A percentile compares a stretch with the other conserved stretches of the same genome.
Conservation (phyloP, 2,888 invertebrate species). For the Rhagium mordax region DNA sequence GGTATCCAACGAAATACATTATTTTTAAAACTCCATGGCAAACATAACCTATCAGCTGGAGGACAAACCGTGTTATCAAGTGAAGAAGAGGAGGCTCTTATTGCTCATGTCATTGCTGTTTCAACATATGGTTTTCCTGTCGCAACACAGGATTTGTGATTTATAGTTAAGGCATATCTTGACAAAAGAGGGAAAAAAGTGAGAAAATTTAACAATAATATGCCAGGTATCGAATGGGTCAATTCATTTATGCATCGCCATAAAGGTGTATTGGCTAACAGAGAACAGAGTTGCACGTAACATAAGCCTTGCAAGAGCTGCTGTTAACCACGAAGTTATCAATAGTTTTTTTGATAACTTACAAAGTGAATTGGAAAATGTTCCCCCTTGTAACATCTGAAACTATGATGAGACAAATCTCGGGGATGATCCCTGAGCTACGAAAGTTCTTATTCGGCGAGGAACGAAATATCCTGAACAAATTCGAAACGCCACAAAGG, state of each 20-base stretch:
- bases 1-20: background rate
- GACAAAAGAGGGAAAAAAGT: constrained; percentile 34
- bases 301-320: background rate
- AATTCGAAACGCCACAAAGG: no score
- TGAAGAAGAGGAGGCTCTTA: no score
- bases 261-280: background rate
- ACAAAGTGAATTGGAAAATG: constrained; percentile 17
- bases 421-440: constrained; percentile 58
- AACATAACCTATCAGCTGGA: no score
- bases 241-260: constrained; percentile 5
- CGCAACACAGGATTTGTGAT: constrained; percentile 15
- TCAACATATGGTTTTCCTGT: constrained; percentile 30
- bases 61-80: no score
- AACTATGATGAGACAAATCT: constrained; percentile 53
- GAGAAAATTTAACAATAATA: constrained; percentile 21
- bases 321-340: constrained; percentile 18
- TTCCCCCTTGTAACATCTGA: constrained; percentile 37
- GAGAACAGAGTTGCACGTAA: constrained; percentile 28
- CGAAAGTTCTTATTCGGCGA: constrained; percentile 34
- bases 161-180: constrained; percentile 28
- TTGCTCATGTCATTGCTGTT: constrained; percentile 9
- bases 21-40: no score
- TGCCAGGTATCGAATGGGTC: constrained; percentile 22
- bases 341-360: constrained; percentile 36
- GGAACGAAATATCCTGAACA: constrained; percentile 51